Base-by-base conservation (phyloP, 1,140 invertebrate genomes). In the Lepidostoma basale region DNA sequence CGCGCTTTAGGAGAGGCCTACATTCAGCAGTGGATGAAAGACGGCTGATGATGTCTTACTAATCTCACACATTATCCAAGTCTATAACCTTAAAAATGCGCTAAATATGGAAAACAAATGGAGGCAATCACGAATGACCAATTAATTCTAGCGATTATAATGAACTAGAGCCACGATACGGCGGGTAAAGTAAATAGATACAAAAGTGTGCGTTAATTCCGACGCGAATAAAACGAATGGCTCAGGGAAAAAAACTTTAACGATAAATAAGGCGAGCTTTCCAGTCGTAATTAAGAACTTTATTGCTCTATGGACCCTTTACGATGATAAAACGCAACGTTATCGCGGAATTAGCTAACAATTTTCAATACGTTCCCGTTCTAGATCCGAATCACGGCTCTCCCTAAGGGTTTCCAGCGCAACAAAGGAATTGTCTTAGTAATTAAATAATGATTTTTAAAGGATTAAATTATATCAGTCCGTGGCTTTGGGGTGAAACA, bases 231-330 rank as follows among this genome's bases (percentile, higher is more conserved):
- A 49, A 49, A 63, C 20, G 44, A 49, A 63, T 47, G 40, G 42
- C 14, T 12, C 22, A n/a, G 16, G 18, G 20, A 63, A 59, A 62
- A 66, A 67, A 71, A 67, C 25, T 71, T 71, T 30, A 25, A 36
- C 60, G 39, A 71, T 71, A 71, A 71, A 71, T 71, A 64, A 67
- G 33, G 49, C 20, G 39, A 64, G 28, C 54, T 65, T 59, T 66
- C 59, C 30, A 67, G 62, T 59, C 54, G 64, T 71, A 71, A 71
- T 71, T 71, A 71, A 71, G 66, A 67, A 70, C 40, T 71, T 71
- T 67, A 71, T 68, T 63, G 69, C 62, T 47, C 20, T 49, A 49
- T 22, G 16, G 47, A 20, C 60, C 20, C 42, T 65, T 42, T 42
- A 36, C 36, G 62, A 65, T 66, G 68, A 70, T 70, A 66, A 59